phyloP scores from a whole-genome alignment of 2,113 vertebrate species.

The Herpetotheres cachinnans region DNA sequence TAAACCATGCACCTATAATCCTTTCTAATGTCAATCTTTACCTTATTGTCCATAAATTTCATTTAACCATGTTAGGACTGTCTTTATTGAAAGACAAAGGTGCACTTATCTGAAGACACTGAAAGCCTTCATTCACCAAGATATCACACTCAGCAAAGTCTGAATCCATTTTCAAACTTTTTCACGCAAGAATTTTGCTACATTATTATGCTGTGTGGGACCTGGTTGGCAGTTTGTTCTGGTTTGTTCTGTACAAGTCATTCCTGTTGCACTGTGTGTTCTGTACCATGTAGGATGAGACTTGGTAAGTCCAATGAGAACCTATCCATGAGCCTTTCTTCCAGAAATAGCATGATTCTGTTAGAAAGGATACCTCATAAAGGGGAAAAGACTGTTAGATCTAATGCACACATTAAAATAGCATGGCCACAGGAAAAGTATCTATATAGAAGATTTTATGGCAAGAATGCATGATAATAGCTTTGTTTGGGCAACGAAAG shows the following conservation, averaged over 20 bases:
- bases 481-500: neutral
- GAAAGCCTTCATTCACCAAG: neutral
- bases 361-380: slow-evolving; percentile 34
- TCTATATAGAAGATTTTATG: slow-evolving; percentile 33
- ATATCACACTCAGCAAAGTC: neutral
- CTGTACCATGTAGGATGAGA: neutral
- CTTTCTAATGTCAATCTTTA: slow-evolving; percentile 37
- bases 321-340: slow-evolving; percentile 29
- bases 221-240: neutral
- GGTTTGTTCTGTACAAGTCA: neutral
- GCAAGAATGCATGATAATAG: slow-evolving; percentile 23
- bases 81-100: slow-evolving; percentile 57
- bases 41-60: slow-evolving; percentile 58
- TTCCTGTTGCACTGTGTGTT: neutral
- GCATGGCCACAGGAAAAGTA: slow-evolving; percentile 13
- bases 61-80: slow-evolving; percentile 63
- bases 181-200: neutral
- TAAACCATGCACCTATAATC: slow-evolving; percentile 39
- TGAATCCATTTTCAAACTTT: slow-evolving; percentile 4
- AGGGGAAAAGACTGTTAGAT: slow-evolving; percentile 29
- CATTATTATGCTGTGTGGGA: neutral
- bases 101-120: slow-evolving; percentile 12
- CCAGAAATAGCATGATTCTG: slow-evolving; percentile 42
- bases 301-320: slow-evolving; percentile 19
- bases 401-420: slow-evolving; percentile 55